Conservation (phyloP, 1,140 invertebrate genomes). For the Proctacanthus coquilletti region DNA sequence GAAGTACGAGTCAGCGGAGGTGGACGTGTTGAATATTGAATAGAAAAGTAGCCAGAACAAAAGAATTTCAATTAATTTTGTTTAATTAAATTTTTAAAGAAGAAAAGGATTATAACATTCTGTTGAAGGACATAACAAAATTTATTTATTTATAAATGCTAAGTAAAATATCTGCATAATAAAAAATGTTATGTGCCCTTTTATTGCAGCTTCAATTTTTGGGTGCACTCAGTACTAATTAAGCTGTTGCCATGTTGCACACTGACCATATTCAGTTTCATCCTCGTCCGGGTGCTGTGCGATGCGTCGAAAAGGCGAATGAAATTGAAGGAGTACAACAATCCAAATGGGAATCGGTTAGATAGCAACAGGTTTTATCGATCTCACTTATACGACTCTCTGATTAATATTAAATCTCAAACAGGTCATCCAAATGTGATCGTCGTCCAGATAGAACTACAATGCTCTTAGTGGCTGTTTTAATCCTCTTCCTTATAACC, state of each 20-base stretch:
- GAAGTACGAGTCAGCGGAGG: too few species aligned
- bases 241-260: constrained; percentile 72
- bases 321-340: constrained; percentile 44
- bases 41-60: too few species aligned
- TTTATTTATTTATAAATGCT: too few species aligned
- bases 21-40: too few species aligned
- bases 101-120: too few species aligned
- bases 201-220: constrained; percentile 53
- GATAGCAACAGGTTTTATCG: constrained; percentile 7
- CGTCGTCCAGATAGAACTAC: constrained; percentile 71
- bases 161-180: too few species aligned
- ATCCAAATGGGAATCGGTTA: constrained; percentile 17
- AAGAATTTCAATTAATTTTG: too few species aligned
- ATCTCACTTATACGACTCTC: neutral
- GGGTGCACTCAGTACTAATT: constrained; percentile 70
- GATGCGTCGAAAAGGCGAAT: constrained; percentile 51
- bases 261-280: constrained; percentile 66
- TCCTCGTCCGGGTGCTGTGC: constrained; percentile 59
- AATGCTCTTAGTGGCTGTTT: constrained; percentile 73
- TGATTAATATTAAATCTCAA: neutral
- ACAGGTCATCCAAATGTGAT: constrained; percentile 42
- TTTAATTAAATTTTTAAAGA: too few species aligned
- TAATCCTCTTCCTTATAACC: constrained; percentile 71
- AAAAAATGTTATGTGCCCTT: too few species aligned
- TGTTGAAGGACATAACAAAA: too few species aligned